phyloP scores from a whole-genome alignment of 35 echinoderm and acorn worm species.

The Nesometra sesokonis region DNA sequence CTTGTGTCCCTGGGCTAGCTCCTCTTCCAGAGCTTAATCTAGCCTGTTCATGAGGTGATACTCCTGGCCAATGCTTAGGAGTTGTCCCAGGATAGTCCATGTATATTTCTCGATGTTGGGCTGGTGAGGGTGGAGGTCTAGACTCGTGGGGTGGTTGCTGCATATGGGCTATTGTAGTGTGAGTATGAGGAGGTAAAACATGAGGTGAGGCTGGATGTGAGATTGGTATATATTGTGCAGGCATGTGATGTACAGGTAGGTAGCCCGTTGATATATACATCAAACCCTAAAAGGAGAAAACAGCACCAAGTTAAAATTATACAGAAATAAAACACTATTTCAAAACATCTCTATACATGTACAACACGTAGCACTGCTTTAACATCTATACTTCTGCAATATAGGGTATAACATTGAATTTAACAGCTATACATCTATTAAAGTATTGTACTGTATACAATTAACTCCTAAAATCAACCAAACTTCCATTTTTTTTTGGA shows the following conservation, averaged over 20 bases:
- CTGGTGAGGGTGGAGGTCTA: background rate
- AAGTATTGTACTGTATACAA: no score
- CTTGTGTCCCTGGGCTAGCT: background rate
- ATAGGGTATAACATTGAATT: no score
- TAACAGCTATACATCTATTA: no score
- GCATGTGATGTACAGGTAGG: background rate
- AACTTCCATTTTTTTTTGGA: no score
- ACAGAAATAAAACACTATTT: no score
- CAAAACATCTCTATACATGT: no score
- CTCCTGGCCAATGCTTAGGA: background rate
- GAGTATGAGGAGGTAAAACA: background rate
- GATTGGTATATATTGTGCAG: background rate
- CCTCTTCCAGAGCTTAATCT: conserved; percentile 9
- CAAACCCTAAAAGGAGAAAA: background rate
- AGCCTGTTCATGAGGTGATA: background rate
- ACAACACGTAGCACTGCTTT: no score
- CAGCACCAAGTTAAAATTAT: background rate
- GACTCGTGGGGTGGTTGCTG: background rate
- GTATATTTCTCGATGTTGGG: background rate
- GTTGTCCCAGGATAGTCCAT: background rate
- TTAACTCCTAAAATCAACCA: no score
- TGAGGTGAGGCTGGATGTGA: background rate
- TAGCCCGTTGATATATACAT: background rate
- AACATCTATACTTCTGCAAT: no score
- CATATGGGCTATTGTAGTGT: background rate